phyloP scores from a whole-genome alignment of 2,113 vertebrate species.

The Cromileptes altivelis region DNA sequence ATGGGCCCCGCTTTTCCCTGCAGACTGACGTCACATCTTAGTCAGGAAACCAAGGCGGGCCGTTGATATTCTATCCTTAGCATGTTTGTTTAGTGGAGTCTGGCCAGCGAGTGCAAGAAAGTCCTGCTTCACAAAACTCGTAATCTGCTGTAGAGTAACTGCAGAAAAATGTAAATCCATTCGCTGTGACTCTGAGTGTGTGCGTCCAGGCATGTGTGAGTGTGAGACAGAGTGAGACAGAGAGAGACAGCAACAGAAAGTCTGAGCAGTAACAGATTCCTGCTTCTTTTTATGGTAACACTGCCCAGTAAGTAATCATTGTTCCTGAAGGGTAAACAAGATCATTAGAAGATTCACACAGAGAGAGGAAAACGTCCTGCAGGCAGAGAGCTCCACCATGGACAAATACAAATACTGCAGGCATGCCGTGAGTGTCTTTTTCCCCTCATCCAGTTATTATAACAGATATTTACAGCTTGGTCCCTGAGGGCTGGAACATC shows the following conservation, averaged over 20 bases:
- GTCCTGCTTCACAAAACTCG: slow-evolving; percentile 28
- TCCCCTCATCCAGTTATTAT: background rate
- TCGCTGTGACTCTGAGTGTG: slow-evolving; percentile 18
- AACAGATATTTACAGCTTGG: slow-evolving; percentile 21
- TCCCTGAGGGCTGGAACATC: slow-evolving; percentile 26
- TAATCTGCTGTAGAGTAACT: slow-evolving; percentile 60
- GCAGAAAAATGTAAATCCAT: slow-evolving; percentile 67
- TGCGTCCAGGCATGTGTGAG: background rate
- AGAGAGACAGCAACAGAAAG: background rate
- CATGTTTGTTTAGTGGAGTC: slow-evolving; percentile 62
- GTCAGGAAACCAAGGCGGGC: slow-evolving; percentile 73
- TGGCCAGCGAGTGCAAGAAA: slow-evolving; percentile 28
- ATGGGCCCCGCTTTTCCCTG: slow-evolving; percentile 38
- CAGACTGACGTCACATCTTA: slow-evolving; percentile 69
- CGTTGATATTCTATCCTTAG: slow-evolving; percentile 53
- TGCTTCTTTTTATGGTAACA: slow-evolving; percentile 29
- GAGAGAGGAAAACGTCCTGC: background rate
- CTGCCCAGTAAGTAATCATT: slow-evolving; percentile 45
- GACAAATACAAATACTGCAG: slow-evolving; percentile 1
- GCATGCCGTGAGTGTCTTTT: slow-evolving; percentile 18
- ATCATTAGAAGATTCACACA: slow-evolving; percentile 49
- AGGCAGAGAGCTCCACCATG: slow-evolving; percentile 10
- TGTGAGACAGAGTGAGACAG: background rate
- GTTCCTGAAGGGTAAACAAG: slow-evolving; percentile 46
- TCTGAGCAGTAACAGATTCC: slow-evolving; percentile 38